These are phyloP conservation scores for Syrphus vitripennis DNA, from an alignment of 2,888 invertebrate species.

Conservation along the genomic window DNA sequence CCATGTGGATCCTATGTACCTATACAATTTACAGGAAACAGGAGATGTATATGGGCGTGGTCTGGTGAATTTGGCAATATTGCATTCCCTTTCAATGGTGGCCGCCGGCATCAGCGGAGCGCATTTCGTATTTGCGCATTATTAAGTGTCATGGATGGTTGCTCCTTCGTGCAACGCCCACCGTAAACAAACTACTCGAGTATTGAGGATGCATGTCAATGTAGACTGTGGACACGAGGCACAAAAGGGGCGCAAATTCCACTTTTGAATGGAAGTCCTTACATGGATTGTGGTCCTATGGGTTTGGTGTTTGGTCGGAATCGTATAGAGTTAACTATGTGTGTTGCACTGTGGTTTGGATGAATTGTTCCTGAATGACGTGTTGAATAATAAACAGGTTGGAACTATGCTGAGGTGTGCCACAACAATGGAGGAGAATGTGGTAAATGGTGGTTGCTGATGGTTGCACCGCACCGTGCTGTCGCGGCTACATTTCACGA, in stretches of 20 bases:
- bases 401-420: slow-evolving; percentile 54
- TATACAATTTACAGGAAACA: neutral
- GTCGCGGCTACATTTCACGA: slow-evolving; percentile 62
- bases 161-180: slow-evolving; percentile 66
- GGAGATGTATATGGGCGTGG: slow-evolving; percentile 60
- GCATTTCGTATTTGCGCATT: slow-evolving; percentile 67
- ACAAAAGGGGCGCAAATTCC: slow-evolving; percentile 16
- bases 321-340: neutral
- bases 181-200: slow-evolving; percentile 49
- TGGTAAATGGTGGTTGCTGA: slow-evolving; percentile 63
- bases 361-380: slow-evolving; percentile 63
- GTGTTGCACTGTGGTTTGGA: slow-evolving; percentile 1
- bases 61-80: slow-evolving; percentile 64
- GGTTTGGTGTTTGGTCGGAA: slow-evolving; percentile 1
- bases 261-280: slow-evolving; percentile 66
- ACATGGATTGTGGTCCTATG: slow-evolving; percentile 48
- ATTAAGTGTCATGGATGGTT: slow-evolving; percentile 67
- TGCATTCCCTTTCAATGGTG: slow-evolving; percentile 63
- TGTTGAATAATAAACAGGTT: slow-evolving; percentile 69
- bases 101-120: slow-evolving; percentile 31
- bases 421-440: slow-evolving; percentile 66
- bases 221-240: neutral
- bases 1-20: slow-evolving; percentile 55
- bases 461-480: slow-evolving; percentile 10
- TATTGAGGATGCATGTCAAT: slow-evolving; percentile 16